phyloP scores from a whole-genome alignment of 2,888 invertebrate species.

The Neria commutata region DNA sequence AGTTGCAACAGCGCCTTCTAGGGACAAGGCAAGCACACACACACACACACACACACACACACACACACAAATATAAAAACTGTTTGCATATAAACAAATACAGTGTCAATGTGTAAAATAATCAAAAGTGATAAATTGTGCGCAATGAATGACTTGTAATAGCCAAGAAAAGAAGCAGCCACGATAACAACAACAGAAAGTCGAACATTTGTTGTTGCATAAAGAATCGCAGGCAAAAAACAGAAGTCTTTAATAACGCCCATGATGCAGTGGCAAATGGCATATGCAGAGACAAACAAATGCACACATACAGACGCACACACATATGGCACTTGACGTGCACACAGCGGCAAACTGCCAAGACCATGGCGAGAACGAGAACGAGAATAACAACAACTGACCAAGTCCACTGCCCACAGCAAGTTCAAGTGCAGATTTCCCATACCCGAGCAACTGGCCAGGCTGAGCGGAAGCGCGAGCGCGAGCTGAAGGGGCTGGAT shows the following conservation, averaged over 20 bases:
- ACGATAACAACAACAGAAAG: slow-evolving; percentile 3
- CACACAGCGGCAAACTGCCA: slow-evolving; percentile 22
- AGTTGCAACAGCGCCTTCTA: too few species aligned
- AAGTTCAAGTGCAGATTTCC: slow-evolving; percentile 45
- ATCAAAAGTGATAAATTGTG: slow-evolving; percentile 59
- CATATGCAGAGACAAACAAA: slow-evolving; percentile 20
- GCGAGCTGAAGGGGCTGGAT: not conserved
- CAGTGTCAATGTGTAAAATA: slow-evolving; percentile 47
- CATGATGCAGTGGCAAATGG: slow-evolving; percentile 37
- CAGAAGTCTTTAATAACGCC: slow-evolving; percentile 32
- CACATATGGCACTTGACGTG: slow-evolving; percentile 5
- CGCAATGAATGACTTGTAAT: slow-evolving; percentile 58
- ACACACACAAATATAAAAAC: too few species aligned
- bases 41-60: too few species aligned
- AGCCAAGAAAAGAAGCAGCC: slow-evolving; percentile 37
- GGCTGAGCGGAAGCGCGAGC: not conserved
- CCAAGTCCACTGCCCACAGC: slow-evolving; percentile 54
- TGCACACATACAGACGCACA: slow-evolving; percentile 2
- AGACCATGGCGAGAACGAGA: slow-evolving; percentile 12
- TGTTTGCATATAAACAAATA: slow-evolving; percentile 35
- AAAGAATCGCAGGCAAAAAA: slow-evolving; percentile 15
- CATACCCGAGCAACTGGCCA: slow-evolving; percentile 20
- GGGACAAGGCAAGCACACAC: too few species aligned
- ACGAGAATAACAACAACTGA: slow-evolving; percentile 44
- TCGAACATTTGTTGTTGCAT: slow-evolving; percentile 11